A percentile compares a stretch with the other conserved stretches of the same genome.
Evolutionary conservation across 2,888 invertebrate genomes (phyloP).

Genomic region (Tetanocera ferruginea): DNA sequence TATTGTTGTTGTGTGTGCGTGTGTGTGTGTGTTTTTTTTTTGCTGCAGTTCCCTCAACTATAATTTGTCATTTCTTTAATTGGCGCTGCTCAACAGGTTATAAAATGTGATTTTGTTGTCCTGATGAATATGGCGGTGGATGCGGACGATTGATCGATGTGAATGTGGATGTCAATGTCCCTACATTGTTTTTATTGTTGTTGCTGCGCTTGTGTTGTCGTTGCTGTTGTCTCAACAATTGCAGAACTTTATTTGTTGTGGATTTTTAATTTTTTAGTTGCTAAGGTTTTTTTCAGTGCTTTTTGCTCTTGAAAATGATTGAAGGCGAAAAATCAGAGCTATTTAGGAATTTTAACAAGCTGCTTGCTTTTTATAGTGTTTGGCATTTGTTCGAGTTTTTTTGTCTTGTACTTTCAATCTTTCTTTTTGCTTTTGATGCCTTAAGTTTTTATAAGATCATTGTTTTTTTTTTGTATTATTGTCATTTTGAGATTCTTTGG

Average conservation of each 20-base stretch:
- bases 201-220: conserved; percentile 39
- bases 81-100: conserved; percentile 53
- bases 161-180: conserved; percentile 21
- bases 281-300: not conserved
- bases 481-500: not conserved
- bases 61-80: conserved; percentile 64
- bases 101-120: conserved; percentile 42
- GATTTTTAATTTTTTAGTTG: conserved; percentile 2
- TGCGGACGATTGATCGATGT: conserved; percentile 19
- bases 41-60: conserved; percentile 46
- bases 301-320: conserved; percentile 45
- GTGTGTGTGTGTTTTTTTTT: conserved; percentile 43
- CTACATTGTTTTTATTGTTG: conserved; percentile 39
- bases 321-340: conserved; percentile 51
- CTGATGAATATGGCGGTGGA: conserved; percentile 35
- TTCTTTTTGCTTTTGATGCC: conserved; percentile 6
- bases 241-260: conserved; percentile 18
- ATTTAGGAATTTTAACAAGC: conserved; percentile 64
- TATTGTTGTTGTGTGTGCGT: conserved; percentile 7
- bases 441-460: not conserved
- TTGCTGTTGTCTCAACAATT: conserved; percentile 44
- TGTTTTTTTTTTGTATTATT: not conserved
- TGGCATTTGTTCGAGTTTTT: conserved; percentile 48
- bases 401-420: not conserved
- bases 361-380: conserved; percentile 59